Conservation (phyloP, 2,888 invertebrate species). For the Hydriomena furcata region DNA sequence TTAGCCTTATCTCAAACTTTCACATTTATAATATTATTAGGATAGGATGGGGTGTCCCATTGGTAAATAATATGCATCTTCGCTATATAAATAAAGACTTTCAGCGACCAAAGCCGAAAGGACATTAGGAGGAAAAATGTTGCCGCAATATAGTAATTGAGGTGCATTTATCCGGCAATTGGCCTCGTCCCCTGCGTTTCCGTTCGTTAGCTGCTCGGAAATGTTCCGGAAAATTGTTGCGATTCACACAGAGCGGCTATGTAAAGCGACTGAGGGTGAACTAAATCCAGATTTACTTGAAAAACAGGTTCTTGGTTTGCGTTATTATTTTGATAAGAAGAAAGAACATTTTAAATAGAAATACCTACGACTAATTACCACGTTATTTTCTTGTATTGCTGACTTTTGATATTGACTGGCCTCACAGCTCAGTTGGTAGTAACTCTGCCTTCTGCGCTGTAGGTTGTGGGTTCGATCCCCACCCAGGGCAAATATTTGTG, state of each 20-base stretch:
- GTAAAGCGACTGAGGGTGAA: constrained; percentile 54
- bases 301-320: neutral
- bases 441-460: no score
- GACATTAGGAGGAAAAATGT: constrained; percentile 71
- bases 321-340: no score
- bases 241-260: constrained; percentile 63
- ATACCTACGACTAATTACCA: no score
- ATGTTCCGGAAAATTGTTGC: constrained; percentile 78
- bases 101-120: constrained; percentile 50
- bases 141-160: constrained; percentile 76
- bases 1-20: no score
- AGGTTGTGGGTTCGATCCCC: no score
- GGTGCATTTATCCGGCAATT: constrained; percentile 79
- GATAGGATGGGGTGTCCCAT: no score
- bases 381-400: no score
- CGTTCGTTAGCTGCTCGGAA: constrained; percentile 77
- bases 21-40: no score
- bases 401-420: no score
- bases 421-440: no score
- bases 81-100: constrained; percentile 38
- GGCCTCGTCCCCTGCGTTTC: constrained; percentile 76
- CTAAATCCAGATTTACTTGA: constrained; percentile 39
- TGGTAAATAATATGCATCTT: constrained; percentile 13
- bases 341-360: no score
- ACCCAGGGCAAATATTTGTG: no score